These are phyloP conservation scores for Tragelaphus oryx DNA, from an alignment of 2,797 vertebrate species.

Conservation along the genomic window DNA sequence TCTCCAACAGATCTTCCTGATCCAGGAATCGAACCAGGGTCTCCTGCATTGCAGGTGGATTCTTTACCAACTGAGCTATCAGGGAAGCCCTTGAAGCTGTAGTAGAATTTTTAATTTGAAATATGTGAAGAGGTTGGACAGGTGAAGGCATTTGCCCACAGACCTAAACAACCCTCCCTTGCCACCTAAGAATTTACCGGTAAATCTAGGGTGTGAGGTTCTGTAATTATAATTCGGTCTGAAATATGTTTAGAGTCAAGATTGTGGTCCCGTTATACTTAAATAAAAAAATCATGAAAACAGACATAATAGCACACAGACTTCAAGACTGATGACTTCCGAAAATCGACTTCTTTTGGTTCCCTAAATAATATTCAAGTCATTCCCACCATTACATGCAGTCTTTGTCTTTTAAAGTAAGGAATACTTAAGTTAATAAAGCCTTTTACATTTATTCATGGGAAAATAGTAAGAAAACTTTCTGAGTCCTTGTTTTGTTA, in stretches of 20 bases:
- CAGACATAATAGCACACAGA: background rate
- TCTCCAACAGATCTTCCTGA: background rate
- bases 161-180: background rate
- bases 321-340: background rate
- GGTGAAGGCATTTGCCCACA: background rate
- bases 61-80: background rate
- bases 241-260: background rate
- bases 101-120: background rate
- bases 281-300: background rate
- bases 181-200: background rate
- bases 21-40: fast-evolving
- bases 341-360: background rate
- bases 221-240: background rate
- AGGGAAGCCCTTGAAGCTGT: background rate
- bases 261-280: fast-evolving
- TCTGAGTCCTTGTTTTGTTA: background rate
- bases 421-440: background rate
- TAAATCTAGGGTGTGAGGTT: background rate
- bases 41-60: background rate
- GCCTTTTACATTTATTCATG: background rate
- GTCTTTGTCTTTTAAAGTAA: constrained; percentile 16
- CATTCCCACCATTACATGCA: background rate
- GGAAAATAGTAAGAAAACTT: background rate
- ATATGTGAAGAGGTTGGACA: background rate
- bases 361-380: background rate